Base-by-base conservation (phyloP, 1,140 invertebrate species). In the Pogonognathellus flavescens region DNA sequence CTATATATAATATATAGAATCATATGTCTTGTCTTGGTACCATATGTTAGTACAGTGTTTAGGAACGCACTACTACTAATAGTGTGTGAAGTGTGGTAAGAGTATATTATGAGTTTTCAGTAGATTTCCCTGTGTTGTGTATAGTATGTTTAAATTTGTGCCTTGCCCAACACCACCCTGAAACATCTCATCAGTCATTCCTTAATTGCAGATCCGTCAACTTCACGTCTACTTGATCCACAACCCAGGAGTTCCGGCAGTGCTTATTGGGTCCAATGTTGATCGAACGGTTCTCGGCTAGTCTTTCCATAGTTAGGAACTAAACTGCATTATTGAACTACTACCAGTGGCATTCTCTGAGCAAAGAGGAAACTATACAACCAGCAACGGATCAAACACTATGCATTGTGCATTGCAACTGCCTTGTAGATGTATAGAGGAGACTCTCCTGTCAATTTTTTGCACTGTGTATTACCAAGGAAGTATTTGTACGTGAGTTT, bases 191-290 rank as follows among this genome's bases (percentile, higher is more conserved):
- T 88, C 87, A 88, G 85, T 88, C 87, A 88, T 88, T 88, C 85
- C 82, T 59, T 88, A 88, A 88, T 88, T 88, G 87, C 85, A 86
- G 85, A 88, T 86, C 87, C 87, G 87, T 88, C 87, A 88, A 88
- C 85, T 88, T 85, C 85, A 85, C 66, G 80, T 84, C 49, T 76
- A 16, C 66, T 50, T 59, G 31, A 80, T 80, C 84, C 55, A 70
- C 70, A 76, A 76, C 66, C 53, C 53, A 57, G 53, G 11, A 57
- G 53, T 57, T 57, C 53, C 70, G 70, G 70, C 41, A 76, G 70
- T 76, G 70, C 70, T 76, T 76, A 76, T 76, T 76, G 70, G 70
- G 49, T 76, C 31, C 70, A 76, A 76, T 76, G 70, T 76, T 76
- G 70, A 76, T 76, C 70, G 70, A 76, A 76, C 70, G 70, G 70